Base-by-base conservation (phyloP, 2,888 invertebrate species). In the Mystacides longicornis region DNA sequence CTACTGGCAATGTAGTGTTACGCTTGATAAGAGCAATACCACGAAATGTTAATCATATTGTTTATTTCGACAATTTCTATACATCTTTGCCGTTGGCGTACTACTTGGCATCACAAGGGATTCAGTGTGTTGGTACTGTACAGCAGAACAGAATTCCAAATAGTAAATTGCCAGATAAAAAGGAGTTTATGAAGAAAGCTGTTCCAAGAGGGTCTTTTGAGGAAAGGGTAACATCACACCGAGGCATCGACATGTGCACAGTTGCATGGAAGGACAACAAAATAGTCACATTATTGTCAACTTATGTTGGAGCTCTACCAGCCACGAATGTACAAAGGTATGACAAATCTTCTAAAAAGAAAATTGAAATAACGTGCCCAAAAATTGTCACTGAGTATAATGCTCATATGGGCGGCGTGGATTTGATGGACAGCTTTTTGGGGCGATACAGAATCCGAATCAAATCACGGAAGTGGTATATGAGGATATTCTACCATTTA, bases 191-290 rank as follows among this genome's bases (percentile, higher is more conserved):
- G 65, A 66, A 67, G 58, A 66, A 63, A 64, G 64, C 65, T 47
- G 64, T 67, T 60, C 65, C 66, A 55, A 65, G 66, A 64, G 64
- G 66, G 63, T 65, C 63, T 64, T 66, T 55, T 66, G 65, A 67
- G 53, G 66, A 67, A 60, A 65, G 64, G 64, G 64, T 67, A 23
- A 64, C 67, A 63, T 49, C 63, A 60, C 63, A 56, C 63, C 65
- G 62, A 62, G 62, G 18, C 66, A 60, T 64, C 58, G 66, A 66
- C 18, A 21, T 47, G 19, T 47, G 47, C 7, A 21, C 47, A 20
- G 46, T 46, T 46, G 21, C 21, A 5, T 46, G 46, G 46, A 46
- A 46, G 21, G 46, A 46, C 21, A 46, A 46, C n/a, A 46, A 46
- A 46, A 46, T 21, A 16, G 46, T 46, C 20, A 46, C 21, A 21